Percentiles rank a stretch among this genome's conserved stretches.
These are phyloP conservation scores for Antheraea assamensis DNA, from an alignment of 2,888 invertebrate genomes.

Conservation along the genomic window DNA sequence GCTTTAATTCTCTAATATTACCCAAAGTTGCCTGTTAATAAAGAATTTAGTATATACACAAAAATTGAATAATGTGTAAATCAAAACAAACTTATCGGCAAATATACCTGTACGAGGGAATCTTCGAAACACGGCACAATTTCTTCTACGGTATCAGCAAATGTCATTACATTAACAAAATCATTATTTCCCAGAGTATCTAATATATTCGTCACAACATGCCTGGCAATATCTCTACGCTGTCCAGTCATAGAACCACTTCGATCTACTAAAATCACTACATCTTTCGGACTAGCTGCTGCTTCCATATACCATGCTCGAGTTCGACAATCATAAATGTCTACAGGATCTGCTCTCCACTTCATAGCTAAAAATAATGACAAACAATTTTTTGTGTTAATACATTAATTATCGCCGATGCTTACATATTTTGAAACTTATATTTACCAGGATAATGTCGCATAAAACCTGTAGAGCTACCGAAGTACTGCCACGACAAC, in stretches of 20 bases:
- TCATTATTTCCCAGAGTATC: slow-evolving; percentile 99
- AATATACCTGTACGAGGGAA: slow-evolving; percentile 91
- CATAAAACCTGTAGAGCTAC: slow-evolving; percentile 98
- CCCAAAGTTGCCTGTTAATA: slow-evolving; percentile 88
- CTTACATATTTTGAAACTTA: background rate
- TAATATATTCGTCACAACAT: slow-evolving; percentile 93
- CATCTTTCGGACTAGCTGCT: slow-evolving; percentile 98
- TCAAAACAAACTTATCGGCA: background rate
- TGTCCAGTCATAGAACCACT: slow-evolving; percentile 96
- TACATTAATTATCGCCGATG: background rate
- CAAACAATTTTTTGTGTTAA: background rate
- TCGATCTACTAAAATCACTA: slow-evolving; percentile 91
- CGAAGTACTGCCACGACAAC: slow-evolving; percentile 98
- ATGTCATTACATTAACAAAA: slow-evolving; percentile 97
- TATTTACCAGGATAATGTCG: slow-evolving; percentile 94
- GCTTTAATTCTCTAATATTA: slow-evolving; percentile 91
- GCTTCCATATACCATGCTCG: slow-evolving; percentile 99
- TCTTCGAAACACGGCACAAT: slow-evolving; percentile 95
- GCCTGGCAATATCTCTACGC: slow-evolving; percentile 94
- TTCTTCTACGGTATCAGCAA: slow-evolving; percentile 90
- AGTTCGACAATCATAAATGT: slow-evolving; percentile 97
- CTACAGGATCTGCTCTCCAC: slow-evolving; percentile 91
- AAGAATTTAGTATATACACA: slow-evolving; percentile 10
- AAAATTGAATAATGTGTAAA: background rate
- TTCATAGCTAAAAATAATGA: slow-evolving; percentile 83